Evolutionary conservation across 1,140 invertebrate genomes (phyloP).

Genomic region (Vanessa tameamea): DNA sequence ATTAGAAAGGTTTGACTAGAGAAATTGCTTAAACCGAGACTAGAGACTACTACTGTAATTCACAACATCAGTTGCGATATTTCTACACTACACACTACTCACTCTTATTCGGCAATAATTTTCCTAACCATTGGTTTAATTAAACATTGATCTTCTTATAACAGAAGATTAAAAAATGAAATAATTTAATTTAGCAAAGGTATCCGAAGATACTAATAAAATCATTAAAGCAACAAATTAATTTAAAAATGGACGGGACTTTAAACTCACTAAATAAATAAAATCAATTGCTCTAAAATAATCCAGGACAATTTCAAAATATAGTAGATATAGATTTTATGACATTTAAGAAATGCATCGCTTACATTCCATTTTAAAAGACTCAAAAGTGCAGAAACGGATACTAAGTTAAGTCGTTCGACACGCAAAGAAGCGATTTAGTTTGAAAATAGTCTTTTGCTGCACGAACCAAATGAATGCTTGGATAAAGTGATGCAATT

Average conservation of each 20-base stretch:
- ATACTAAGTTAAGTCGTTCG: conserved; percentile 34
- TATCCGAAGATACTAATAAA: conserved; percentile 34
- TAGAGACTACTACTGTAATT: conserved; percentile 42
- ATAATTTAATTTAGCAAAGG: conserved; percentile 36
- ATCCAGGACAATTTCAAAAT: conserved; percentile 24
- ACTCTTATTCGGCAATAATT: conserved; percentile 32
- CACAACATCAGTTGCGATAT: conserved; percentile 11
- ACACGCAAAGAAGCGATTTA: conserved; percentile 31
- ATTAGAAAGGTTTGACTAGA: conserved; percentile 61
- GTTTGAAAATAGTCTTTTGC: conserved; percentile 3
- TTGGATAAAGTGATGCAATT: conserved; percentile 1
- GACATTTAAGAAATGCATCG: neutral
- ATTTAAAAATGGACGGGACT: conserved; percentile 70
- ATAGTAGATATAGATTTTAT: conserved; percentile 1
- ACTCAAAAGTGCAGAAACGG: conserved; percentile 23
- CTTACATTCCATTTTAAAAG: neutral
- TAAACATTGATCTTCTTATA: conserved; percentile 56
- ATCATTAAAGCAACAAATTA: conserved; percentile 52
- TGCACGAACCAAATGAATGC: conserved; percentile 8
- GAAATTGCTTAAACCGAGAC: conserved; percentile 42
- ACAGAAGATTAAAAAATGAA: conserved; percentile 55
- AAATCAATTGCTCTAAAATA: conserved; percentile 23
- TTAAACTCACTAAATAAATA: conserved; percentile 65
- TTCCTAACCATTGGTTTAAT: conserved; percentile 31
- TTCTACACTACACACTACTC: conserved; percentile 38